phyloP scores from a whole-genome alignment of 2,888 invertebrate genomes.

The Oithona nana region DNA sequence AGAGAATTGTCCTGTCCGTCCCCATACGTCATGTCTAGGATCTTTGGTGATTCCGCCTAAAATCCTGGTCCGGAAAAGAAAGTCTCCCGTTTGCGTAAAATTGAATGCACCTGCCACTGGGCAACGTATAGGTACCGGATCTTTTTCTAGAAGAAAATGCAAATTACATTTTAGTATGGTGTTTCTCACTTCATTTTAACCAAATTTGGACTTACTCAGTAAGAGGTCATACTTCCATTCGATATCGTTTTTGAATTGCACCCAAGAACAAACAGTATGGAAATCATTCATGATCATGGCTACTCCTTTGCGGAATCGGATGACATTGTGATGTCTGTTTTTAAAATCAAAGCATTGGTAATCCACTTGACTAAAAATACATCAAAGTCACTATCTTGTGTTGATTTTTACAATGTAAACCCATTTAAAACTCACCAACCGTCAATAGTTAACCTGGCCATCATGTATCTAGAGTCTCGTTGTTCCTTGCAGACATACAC shows the following conservation, averaged over 20 bases:
- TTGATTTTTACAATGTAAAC: conserved; percentile 21
- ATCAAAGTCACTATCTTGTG: conserved; percentile 1
- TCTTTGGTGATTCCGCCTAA: conserved; percentile 84
- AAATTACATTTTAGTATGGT: conserved; percentile 6
- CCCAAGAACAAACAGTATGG: conserved; percentile 83
- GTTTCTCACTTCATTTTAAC: neutral
- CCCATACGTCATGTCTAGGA: conserved; percentile 60
- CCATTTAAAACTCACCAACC: conserved; percentile 44
- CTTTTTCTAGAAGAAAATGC: conserved; percentile 38
- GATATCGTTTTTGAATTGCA: conserved; percentile 57
- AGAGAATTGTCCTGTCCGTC: conserved; percentile 28
- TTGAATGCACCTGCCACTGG: conserved; percentile 92
- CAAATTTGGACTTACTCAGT: conserved; percentile 32
- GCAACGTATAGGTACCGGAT: conserved; percentile 77
- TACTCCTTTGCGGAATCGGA: conserved; percentile 66
- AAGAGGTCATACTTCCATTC: conserved; percentile 74
- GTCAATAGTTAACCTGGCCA: conserved; percentile 87
- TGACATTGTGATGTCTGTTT: conserved; percentile 83
- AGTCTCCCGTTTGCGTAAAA: conserved; percentile 77
- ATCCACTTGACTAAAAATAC: conserved; percentile 63
- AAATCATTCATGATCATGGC: conserved; percentile 78
- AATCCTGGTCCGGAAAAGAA: conserved; percentile 75
- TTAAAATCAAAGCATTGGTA: conserved; percentile 92
- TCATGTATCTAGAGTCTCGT: conserved; percentile 73
- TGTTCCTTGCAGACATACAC: conserved; percentile 88